Evolutionary conservation across 2,888 invertebrate species (phyloP), one percentile per base, ranked within the genome.

Genomic region (Drosophila antonietae): DNA sequence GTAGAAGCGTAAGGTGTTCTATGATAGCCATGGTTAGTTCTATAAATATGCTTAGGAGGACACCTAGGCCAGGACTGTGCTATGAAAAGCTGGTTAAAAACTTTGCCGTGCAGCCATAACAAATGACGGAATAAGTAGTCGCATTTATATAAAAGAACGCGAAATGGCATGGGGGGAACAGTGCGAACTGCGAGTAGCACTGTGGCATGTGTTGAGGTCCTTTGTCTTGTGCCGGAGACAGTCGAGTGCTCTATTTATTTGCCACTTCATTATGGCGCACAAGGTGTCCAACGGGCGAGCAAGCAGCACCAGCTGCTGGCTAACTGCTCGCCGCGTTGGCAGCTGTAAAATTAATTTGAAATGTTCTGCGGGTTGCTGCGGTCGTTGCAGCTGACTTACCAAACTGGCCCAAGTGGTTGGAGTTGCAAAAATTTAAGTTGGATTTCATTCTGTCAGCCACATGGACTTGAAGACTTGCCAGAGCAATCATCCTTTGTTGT

Each of bases 301-400:
- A 39, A 33, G 59, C 55, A 31, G 59, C 55, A 31, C 64, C 65
- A 73, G 71, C 77, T 66, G 49, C 41, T 70, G 75, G 62, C 71
- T 64, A 75, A 75, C 75, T 67, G 80, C 35, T 52, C 35, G 72
- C 52, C 67, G n/a, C 56, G 46, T 65, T 51, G 73, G 76, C 88
- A 87, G 85, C 88, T 83, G 76, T 82, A 81, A 83, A 82, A 84
- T 87, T 83, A 87, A 87, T 83, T 83, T 87, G 82, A 83, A 87
- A 87, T 76, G 82, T 79, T 76, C 76, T 65, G 52, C 67, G 63
- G 43, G 37, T 41, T 12, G 31, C 18, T 64, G 35, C 41, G 57
- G 57, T 49, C 37, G 59, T n/a, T 41, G 62, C 39, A 14, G 37
- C 14, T 39, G 15, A 15, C 39, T n/a, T n/a, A 37, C 37, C 37